These are phyloP conservation scores for Zeuzera pyrina DNA, from an alignment of 2,888 invertebrate species.

Conservation along the genomic window DNA sequence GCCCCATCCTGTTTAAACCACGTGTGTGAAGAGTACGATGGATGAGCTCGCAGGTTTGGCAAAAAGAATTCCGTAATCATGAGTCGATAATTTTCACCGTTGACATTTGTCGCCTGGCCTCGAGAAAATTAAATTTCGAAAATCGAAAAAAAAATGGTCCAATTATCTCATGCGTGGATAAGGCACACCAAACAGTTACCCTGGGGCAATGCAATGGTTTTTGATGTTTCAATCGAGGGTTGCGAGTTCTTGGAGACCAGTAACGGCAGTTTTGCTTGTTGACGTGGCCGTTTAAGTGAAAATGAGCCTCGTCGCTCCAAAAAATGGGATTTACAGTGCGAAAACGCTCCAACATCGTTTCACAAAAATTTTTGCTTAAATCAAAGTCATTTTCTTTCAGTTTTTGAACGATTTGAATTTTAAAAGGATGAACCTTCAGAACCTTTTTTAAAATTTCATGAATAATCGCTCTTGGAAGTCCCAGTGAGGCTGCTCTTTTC, in stretches of 20 bases:
- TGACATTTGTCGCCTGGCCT: constrained; percentile 1
- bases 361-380: constrained; percentile 8
- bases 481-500: constrained; percentile 1
- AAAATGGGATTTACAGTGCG: constrained; percentile 4
- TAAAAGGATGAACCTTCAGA: constrained; percentile 13
- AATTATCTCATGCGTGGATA: neutral
- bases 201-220: constrained; percentile 2
- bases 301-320: constrained; percentile 5
- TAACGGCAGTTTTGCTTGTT: constrained; percentile 1
- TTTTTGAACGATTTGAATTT: constrained; percentile 16
- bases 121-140: constrained; percentile 3
- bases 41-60: constrained; percentile 10
- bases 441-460: constrained; percentile 14
- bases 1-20: constrained; percentile 12
- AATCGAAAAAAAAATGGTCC: constrained; percentile 14
- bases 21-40: constrained; percentile 7
- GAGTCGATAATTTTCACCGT: constrained; percentile 6
- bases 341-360: constrained; percentile 2
- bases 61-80: constrained; percentile 11
- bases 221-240: constrained; percentile 5
- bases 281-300: constrained; percentile 1
- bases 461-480: constrained; percentile 5
- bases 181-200: constrained; percentile 3
- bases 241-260: constrained; percentile 2
- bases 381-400: constrained; percentile 14